Percentiles rank a stretch among this genome's conserved stretches.
phyloP scores from a whole-genome alignment of 2,888 invertebrate genomes.

The Hoplodrina blanda region DNA sequence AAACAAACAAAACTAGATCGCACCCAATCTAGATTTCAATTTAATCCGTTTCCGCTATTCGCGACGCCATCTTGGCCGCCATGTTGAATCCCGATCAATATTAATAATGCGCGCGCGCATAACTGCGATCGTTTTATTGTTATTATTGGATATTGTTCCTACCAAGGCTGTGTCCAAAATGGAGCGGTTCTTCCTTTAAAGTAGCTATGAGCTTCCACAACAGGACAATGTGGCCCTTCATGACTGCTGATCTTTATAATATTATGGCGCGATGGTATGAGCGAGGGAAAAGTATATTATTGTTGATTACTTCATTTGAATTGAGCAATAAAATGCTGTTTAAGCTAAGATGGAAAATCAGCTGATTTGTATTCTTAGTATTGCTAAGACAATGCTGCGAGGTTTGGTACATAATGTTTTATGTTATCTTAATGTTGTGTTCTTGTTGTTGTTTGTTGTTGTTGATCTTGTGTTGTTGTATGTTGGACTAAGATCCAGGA shows the following conservation, averaged over 20 bases:
- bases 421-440: not conserved
- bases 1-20: conserved; percentile 44
- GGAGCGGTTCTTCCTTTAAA: conserved; percentile 79
- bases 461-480: no score
- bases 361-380: conserved; percentile 48
- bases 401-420: not conserved
- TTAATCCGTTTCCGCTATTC: conserved; percentile 67
- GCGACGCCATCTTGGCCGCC: conserved; percentile 68
- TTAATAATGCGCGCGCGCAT: conserved; percentile 71
- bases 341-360: conserved; percentile 24
- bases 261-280: conserved; percentile 51
- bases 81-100: conserved; percentile 69
- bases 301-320: conserved; percentile 49
- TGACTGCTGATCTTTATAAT: conserved; percentile 48
- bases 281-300: conserved; percentile 45
- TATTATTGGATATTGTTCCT: conserved; percentile 89
- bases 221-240: conserved; percentile 70
- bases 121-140: conserved; percentile 80
- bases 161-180: conserved; percentile 82
- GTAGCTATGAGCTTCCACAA: conserved; percentile 68
- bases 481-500: not conserved
- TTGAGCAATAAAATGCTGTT: conserved; percentile 43
- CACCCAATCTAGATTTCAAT: conserved; percentile 62
- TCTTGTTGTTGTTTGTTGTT: no score
- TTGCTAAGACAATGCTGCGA: conserved; percentile 14